A percentile compares a stretch with the other conserved stretches of the same genome.
phyloP scores from a whole-genome alignment of 2,113 vertebrate species.

The Larimichthys polyactis region DNA sequence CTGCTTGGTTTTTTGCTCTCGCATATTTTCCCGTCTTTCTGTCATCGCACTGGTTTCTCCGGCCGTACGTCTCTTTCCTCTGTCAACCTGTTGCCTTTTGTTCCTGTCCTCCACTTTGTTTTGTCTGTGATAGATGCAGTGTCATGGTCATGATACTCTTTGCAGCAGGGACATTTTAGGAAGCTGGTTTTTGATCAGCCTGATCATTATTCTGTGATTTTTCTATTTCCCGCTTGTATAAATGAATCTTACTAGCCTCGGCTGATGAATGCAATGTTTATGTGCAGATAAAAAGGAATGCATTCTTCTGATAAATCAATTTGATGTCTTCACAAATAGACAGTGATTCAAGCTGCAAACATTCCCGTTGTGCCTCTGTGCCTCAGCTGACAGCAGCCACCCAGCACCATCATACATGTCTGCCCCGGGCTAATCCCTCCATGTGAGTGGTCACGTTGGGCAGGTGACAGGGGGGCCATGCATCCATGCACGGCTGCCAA shows the following conservation, averaged over 20 bases:
- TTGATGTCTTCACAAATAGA: neutral
- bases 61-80: neutral
- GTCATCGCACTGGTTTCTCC: neutral
- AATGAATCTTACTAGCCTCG: neutral
- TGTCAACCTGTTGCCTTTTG: slow-evolving; percentile 53
- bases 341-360: slow-evolving; percentile 8
- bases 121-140: slow-evolving; percentile 3
- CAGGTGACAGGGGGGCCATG: slow-evolving; percentile 39
- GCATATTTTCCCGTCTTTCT: neutral
- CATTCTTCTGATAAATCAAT: neutral
- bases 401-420: slow-evolving; percentile 11
- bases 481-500: slow-evolving; percentile 33
- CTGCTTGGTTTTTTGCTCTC: neutral
- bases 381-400: slow-evolving; percentile 8
- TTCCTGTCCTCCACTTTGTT: neutral
- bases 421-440: slow-evolving; percentile 38
- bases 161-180: neutral
- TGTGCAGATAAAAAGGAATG: neutral
- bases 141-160: slow-evolving; percentile 17
- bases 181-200: neutral
- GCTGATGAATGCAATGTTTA: neutral
- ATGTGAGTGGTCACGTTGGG: slow-evolving; percentile 47
- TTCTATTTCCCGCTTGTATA: neutral
- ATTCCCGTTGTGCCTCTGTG: neutral
- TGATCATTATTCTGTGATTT: neutral